A percentile compares a stretch with the other conserved stretches of the same genome.
These are phyloP conservation scores for Enteromius fasciolatus DNA, from an alignment of 2,797 vertebrate species.

Conservation along the genomic window DNA sequence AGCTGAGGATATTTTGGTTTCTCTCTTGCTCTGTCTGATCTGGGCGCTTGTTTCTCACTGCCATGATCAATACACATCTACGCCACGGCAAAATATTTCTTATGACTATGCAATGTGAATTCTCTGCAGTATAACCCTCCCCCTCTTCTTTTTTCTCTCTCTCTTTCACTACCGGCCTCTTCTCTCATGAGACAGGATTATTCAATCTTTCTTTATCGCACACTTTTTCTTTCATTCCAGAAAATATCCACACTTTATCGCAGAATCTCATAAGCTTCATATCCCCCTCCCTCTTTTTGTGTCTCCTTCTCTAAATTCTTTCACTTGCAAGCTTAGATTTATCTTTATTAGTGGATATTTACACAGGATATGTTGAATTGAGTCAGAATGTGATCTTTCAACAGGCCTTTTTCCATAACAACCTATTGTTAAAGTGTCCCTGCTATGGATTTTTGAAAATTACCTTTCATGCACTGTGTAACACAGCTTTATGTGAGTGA, in stretches of 20 bases:
- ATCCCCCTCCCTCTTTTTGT: not conserved
- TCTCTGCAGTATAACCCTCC: not conserved
- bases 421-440: not conserved
- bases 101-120: slow-evolving; percentile 6
- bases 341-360: not conserved
- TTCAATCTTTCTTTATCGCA: slow-evolving; percentile 17
- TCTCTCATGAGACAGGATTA: slow-evolving; percentile 70
- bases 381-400: not conserved
- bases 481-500: too few species aligned
- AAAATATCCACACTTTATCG: slow-evolving; percentile 24
- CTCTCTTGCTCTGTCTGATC: slow-evolving; percentile 15
- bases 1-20: slow-evolving; percentile 11
- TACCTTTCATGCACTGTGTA: too few species aligned
- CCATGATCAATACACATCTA: slow-evolving; percentile 18
- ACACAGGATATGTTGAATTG: not conserved
- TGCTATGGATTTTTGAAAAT: too few species aligned
- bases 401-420: not conserved
- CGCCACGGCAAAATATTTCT: not conserved
- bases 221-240: slow-evolving; percentile 2
- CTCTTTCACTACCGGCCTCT: slow-evolving; percentile 71
- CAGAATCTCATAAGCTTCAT: slow-evolving; percentile 4
- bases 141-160: slow-evolving; percentile 60
- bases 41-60: slow-evolving; percentile 54
- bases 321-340: not conserved
- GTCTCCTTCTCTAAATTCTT: not conserved